phyloP scores from a whole-genome alignment of 2,113 vertebrate genomes.

The Oncorhynchus masou region DNA sequence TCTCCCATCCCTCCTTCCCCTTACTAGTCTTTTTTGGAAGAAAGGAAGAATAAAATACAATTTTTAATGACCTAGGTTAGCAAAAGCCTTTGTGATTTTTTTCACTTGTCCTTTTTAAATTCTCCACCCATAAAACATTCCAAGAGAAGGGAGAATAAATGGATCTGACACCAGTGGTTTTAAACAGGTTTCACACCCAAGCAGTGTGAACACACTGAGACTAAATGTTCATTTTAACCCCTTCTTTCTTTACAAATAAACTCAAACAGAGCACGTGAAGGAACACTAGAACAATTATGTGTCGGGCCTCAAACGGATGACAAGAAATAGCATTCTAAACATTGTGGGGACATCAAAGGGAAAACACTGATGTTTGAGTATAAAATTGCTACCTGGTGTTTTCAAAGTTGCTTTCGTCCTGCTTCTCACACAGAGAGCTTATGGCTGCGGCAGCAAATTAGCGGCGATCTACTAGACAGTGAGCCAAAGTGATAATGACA shows the following conservation, averaged over 20 bases:
- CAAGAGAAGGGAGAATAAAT: constrained; percentile 3
- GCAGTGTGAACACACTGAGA: not conserved
- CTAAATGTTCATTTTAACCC: not conserved
- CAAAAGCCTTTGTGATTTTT: not conserved
- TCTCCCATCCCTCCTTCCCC: not conserved
- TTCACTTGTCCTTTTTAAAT: not conserved
- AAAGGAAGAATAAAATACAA: constrained; percentile 5
- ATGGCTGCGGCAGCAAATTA: constrained; percentile 35
- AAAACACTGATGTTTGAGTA: constrained; percentile 25
- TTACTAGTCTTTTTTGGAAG: not conserved
- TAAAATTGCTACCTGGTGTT: constrained; percentile 55
- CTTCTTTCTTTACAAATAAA: constrained; percentile 5
- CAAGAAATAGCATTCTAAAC: constrained; percentile 3
- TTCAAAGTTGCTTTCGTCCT: constrained; percentile 32
- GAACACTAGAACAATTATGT: not conserved
- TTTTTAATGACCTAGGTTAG: not conserved
- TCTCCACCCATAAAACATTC: not conserved
- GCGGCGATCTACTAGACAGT: constrained; percentile 31
- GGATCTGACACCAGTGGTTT: constrained; percentile 24
- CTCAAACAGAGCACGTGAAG: constrained; percentile 6
- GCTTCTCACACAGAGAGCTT: constrained; percentile 26
- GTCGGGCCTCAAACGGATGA: constrained; percentile 16
- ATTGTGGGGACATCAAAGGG: constrained; percentile 23
- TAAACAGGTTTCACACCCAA: constrained; percentile 3
- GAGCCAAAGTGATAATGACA: constrained; percentile 49